Evolutionary conservation across 37 sponge, comb jelly and placozoan species (phyloP), one percentile per base, ranked within the genome.

Genomic region (Halichondria panicea): DNA sequence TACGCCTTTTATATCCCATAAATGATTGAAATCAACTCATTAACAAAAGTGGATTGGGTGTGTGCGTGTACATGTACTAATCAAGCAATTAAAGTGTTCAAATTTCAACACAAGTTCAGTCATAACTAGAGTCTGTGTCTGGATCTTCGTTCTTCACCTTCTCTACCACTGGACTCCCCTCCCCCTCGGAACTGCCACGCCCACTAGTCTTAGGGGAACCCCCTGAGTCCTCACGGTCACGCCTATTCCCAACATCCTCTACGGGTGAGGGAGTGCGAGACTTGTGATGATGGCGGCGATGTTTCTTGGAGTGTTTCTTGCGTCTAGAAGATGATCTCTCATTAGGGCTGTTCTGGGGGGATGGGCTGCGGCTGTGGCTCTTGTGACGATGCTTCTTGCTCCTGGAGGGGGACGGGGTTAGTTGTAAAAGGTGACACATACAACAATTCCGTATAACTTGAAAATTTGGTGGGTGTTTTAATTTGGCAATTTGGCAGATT

Each of bases 291-390:
- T 55, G 33, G 43, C 53, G 63, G 33, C 52, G 44, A 22, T 74
- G 36, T 55, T 82, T 82, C 75, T 82, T 82, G 43, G 41, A 48
- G 38, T 70, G 59, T 63, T 80, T 80, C n/a, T 19, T 43, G 68
- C 24, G n/a, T 7, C 9, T 31, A 22, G 22, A 8, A 12, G 30
- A 30, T 8, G 5, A 19, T 12, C 33, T 25, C 32, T 1, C 48
- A 8, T 27, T 27, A 5, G n/a, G n/a, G n/a, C n/a, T n/a, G n/a
- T n/a, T n/a, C n/a, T n/a, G n/a, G n/a, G 70, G 70, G 8, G 32
- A 33, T 45, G 70, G 32, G 25, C 70, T 70, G 9, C 70, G 70
- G 19, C 70, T 70, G 25, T 7, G 27, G n/a, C 60, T 11, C n/a
- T n/a, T n/a, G n/a, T n/a, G n/a, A n/a, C n/a, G n/a, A n/a, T n/a